Conservation (phyloP, 1,140 invertebrate species). For the Drosophila guanche region DNA sequence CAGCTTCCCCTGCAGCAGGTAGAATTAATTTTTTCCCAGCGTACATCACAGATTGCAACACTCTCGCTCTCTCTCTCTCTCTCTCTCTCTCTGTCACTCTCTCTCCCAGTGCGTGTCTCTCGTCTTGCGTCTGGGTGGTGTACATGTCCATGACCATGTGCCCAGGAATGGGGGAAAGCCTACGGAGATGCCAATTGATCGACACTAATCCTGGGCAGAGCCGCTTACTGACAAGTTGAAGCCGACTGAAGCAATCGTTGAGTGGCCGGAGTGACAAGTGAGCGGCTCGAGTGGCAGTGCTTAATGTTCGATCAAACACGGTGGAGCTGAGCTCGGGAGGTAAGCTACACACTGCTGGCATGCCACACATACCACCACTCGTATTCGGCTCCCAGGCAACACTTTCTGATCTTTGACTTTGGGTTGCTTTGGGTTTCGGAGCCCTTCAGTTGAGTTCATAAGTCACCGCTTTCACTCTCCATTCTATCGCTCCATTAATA, state of each 20-base stretch:
- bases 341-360: too few relatives aligned
- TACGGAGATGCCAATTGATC: constrained; percentile 66
- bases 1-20: too few relatives aligned
- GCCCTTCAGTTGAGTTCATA: too few relatives aligned
- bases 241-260: constrained; percentile 38
- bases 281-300: constrained; percentile 33
- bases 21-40: too few relatives aligned
- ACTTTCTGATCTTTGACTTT: too few relatives aligned
- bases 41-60: too few relatives aligned
- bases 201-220: constrained; percentile 70
- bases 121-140: constrained; percentile 50
- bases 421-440: too few relatives aligned
- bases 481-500: neutral
- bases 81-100: neutral
- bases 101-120: constrained; percentile 1
- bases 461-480: too few relatives aligned
- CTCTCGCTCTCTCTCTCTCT: neutral
- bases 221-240: constrained; percentile 64
- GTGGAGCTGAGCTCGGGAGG: too few relatives aligned
- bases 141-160: constrained; percentile 17
- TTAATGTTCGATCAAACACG: neutral
- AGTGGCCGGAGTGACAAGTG: constrained; percentile 63
- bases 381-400: too few relatives aligned
- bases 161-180: constrained; percentile 56
- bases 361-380: too few relatives aligned